These are phyloP conservation scores for Puma concolor DNA, from an alignment of 2,113 vertebrate genomes.

Conservation along the genomic window DNA sequence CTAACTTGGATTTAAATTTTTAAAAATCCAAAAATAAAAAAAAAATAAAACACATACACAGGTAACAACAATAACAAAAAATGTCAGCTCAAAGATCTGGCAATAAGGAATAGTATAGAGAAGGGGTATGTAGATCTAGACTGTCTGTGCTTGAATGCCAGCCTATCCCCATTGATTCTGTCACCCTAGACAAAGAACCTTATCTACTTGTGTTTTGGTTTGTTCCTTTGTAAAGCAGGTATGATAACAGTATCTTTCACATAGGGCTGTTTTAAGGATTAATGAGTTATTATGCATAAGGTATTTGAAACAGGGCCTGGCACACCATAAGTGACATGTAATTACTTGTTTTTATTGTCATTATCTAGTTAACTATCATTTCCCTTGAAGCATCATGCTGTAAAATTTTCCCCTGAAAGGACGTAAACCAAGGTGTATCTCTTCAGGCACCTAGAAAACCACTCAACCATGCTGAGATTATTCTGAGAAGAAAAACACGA, in stretches of 20 bases:
- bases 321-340: neutral
- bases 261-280: neutral
- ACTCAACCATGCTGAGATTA: conserved; percentile 24
- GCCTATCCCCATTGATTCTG: neutral
- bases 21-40: too few relatives aligned
- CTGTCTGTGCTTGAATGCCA: too few relatives aligned
- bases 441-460: conserved; percentile 1
- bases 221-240: neutral
- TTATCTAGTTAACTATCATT: conserved; percentile 32
- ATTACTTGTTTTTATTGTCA: conserved; percentile 10
- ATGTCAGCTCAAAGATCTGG: neutral
- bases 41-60: too few relatives aligned
- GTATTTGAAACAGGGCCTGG: neutral
- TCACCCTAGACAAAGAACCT: neutral
- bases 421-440: conserved; percentile 57
- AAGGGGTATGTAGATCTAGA: neutral
- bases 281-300: neutral
- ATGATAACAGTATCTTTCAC: neutral
- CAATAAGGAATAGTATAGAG: fast-evolving
- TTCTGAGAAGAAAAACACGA: neutral
- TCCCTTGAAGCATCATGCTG: conserved; percentile 48
- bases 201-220: neutral
- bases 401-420: conserved; percentile 58
- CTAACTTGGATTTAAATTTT: too few relatives aligned
- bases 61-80: neutral